Percentiles rank a stretch among this genome's conserved stretches.
Conservation (phyloP, 2,888 invertebrate species). For the Gnatocerus cornutus region DNA sequence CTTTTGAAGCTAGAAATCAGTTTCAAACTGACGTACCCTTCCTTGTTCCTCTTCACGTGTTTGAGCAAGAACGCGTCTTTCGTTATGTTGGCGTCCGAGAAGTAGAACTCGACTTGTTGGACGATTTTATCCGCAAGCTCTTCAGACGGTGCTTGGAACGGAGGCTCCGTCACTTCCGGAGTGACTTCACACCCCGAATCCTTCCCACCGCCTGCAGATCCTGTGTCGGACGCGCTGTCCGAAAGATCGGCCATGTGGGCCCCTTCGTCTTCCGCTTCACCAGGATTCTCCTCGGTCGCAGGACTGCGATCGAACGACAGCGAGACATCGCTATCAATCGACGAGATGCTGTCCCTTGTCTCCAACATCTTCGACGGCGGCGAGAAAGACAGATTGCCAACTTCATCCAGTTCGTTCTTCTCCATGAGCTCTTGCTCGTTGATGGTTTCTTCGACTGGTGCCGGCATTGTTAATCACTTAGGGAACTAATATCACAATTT, state of each 20-base stretch:
- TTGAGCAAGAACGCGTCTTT: slow-evolving; percentile 97
- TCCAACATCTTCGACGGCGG: slow-evolving; percentile 73
- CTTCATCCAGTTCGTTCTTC: slow-evolving; percentile 67
- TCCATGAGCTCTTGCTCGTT: slow-evolving; percentile 65
- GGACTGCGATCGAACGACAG: slow-evolving; percentile 73
- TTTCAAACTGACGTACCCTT: slow-evolving; percentile 95
- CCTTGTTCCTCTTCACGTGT: slow-evolving; percentile 95
- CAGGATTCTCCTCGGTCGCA: slow-evolving; percentile 56
- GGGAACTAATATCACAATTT: slow-evolving; percentile 65
- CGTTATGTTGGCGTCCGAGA: slow-evolving; percentile 94
- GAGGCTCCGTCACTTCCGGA: slow-evolving; percentile 74
- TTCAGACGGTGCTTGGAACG: slow-evolving; percentile 81
- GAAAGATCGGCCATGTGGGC: slow-evolving; percentile 77
- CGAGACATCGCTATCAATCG: slow-evolving; percentile 77
- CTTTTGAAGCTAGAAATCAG: slow-evolving; percentile 96
- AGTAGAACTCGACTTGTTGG: slow-evolving; percentile 95
- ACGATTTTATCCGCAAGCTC: slow-evolving; percentile 86
- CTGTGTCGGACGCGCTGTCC: slow-evolving; percentile 78
- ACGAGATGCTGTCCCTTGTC: slow-evolving; percentile 76
- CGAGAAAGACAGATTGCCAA: slow-evolving; percentile 64
- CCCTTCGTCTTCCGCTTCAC: slow-evolving; percentile 75
- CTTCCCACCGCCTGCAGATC: slow-evolving; percentile 77
- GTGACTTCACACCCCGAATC: slow-evolving; percentile 82
- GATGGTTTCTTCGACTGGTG: slow-evolving; percentile 62
- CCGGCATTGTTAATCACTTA: slow-evolving; percentile 63